These are phyloP conservation scores for Pseudopodoces humilis DNA, from an alignment of 2,113 vertebrate species.

Conservation along the genomic window DNA sequence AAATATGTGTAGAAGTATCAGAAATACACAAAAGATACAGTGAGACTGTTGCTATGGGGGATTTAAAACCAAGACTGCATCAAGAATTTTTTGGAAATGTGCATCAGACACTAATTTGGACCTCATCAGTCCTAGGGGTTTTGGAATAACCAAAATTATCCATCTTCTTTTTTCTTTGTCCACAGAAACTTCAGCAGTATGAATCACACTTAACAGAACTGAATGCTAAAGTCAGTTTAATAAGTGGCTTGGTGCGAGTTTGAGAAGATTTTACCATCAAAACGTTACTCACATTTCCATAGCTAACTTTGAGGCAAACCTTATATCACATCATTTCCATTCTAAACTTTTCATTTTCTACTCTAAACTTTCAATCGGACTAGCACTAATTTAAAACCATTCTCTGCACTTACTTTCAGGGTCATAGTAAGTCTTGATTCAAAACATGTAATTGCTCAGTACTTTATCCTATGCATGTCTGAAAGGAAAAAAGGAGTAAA, in stretches of 20 bases:
- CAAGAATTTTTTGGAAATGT: neutral
- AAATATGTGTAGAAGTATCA: neutral
- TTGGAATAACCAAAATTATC: neutral
- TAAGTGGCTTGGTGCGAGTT: neutral
- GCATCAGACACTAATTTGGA: neutral
- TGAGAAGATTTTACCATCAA: neutral
- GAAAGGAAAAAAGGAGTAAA: neutral
- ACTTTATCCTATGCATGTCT: neutral
- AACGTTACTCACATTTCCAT: neutral
- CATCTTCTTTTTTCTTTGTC: neutral
- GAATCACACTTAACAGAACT: neutral
- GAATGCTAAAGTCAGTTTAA: neutral
- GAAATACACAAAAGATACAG: neutral
- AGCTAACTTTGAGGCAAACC: neutral
- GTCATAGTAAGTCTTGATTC: neutral
- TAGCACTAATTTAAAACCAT: neutral
- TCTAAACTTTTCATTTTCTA: neutral
- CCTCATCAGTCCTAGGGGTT: neutral
- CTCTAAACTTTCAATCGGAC: neutral
- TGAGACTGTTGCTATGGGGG: neutral
- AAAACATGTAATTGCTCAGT: neutral
- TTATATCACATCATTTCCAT: neutral
- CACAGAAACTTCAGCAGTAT: neutral
- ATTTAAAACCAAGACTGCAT: neutral
- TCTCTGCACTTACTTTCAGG: neutral